A percentile compares a stretch with the other conserved stretches of the same genome.
Conservation (phyloP, 2,113 vertebrate genomes). For the Mus spicilegus region DNA sequence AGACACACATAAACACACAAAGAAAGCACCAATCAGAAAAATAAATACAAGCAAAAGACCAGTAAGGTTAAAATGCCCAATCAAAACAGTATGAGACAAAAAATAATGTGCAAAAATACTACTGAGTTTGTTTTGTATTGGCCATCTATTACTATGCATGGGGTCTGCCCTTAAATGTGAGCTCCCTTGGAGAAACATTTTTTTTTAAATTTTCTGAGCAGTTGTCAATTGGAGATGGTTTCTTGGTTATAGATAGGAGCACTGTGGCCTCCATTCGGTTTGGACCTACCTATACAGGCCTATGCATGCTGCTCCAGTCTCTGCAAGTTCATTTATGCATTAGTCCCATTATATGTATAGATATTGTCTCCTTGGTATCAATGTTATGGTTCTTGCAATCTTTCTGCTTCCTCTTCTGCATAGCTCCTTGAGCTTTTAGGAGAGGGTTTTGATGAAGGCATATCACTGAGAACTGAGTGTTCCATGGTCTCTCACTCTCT, state of each 20-base stretch:
- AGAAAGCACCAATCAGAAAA: not conserved
- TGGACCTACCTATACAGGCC: not conserved
- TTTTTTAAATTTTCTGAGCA: not conserved
- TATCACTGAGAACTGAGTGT: not conserved
- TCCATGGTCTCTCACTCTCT: not conserved
- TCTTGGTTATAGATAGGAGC: not conserved
- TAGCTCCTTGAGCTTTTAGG: not conserved
- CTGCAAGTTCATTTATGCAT: not conserved
- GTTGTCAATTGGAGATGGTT: not conserved
- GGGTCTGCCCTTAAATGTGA: not conserved
- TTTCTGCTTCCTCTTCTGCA: not conserved
- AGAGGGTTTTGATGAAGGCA: not conserved
- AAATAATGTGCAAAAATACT: not conserved
- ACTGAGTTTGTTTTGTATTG: not conserved
- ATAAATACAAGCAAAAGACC: not conserved
- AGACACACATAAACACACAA: not conserved
- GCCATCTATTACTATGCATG: not conserved
- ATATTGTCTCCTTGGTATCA: not conserved
- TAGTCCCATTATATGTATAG: not conserved
- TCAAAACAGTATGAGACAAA: not conserved
- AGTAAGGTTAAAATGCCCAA: not conserved
- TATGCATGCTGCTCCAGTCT: not conserved
- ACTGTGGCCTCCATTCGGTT: not conserved
- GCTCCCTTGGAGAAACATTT: not conserved
- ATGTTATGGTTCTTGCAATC: not conserved